These are phyloP conservation scores for Dione vanillae DNA, from an alignment of 2,888 invertebrate genomes.

Conservation along the genomic window DNA sequence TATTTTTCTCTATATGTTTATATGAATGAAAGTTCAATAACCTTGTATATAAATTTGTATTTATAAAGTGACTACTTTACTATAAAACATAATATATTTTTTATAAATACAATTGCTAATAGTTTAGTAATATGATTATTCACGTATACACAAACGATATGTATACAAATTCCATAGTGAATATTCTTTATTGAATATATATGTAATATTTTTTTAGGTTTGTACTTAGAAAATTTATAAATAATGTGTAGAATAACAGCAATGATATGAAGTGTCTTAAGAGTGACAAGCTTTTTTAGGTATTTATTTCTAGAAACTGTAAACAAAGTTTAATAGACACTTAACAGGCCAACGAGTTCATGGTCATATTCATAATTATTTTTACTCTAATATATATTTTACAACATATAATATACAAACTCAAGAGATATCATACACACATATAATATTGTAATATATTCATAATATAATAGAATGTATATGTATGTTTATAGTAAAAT, in stretches of 20 bases:
- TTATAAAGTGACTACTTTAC: neutral
- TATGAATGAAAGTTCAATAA: conserved; percentile 47
- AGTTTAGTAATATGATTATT: neutral
- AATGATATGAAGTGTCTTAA: conserved; percentile 30
- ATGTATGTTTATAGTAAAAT: conserved; percentile 52
- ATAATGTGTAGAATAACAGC: conserved; percentile 26
- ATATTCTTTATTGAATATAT: too few species aligned
- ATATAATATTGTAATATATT: conserved; percentile 21
- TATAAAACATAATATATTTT: neutral
- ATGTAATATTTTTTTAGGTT: neutral
- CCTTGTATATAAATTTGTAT: conserved; percentile 31
- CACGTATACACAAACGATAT: too few species aligned
- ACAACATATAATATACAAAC: conserved; percentile 50
- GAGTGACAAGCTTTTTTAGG: neutral
- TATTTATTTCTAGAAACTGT: conserved; percentile 34
- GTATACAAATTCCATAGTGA: too few species aligned
- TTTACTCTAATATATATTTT: conserved; percentile 27
- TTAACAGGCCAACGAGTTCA: conserved; percentile 68
- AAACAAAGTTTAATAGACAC: conserved; percentile 55
- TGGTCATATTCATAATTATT: conserved; percentile 55
- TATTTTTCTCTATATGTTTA: conserved; percentile 36
- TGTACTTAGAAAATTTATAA: too few species aligned
- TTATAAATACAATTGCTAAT: neutral
- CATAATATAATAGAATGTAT: conserved; percentile 52
- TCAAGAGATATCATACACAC: conserved; percentile 51